Base-by-base conservation (phyloP, 2,888 invertebrate genomes). In the Julus scandinavius region DNA sequence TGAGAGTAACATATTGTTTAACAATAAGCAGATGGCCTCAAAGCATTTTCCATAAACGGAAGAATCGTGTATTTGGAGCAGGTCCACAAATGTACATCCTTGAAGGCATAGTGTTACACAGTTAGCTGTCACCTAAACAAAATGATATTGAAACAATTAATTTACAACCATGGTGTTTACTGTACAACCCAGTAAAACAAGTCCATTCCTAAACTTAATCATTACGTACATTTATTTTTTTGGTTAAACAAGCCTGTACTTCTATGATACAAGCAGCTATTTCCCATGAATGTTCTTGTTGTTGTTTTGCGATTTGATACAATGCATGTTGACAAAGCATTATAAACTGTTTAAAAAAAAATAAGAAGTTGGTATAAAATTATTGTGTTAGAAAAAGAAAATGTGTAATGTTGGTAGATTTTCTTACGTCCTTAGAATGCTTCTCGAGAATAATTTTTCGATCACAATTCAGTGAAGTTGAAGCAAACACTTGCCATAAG, bases 361-460 rank as follows among this genome's bases (percentile, higher is more conserved):
- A 29, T 29, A 29, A 1, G 1, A 29, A 29, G 0, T 29, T 29
- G 29, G 29, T 29, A 29, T 29, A 29, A 29, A 29, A 29, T 29
- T 29, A 29, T 29, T 29, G 29, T 29, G 0, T 29, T 29, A 29
- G 29, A 29, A 29, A 29, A 29, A 29, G 0, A 29, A 29, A 29
- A 29, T 29, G 29, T 1, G 29, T 29, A 29, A 29, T 29, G 29
- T 15, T 29, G 9, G 38, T 29, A 80, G 13, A 40, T n/a, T 41
- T 85, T n/a, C 85, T 85, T 45, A 85, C 85, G 2, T 45, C 40
- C 40, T 85, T 6, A n/a, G 85, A 85, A 85, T 85, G 85, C n/a
- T 45, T 85, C n/a, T 85, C 85, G 4, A 85, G 85, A 45, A 85
- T n/a, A n/a, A 85, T 45, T 85, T 41, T 85, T 40, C 17, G 41